A percentile compares a stretch with the other conserved stretches of the same genome.
These are phyloP conservation scores for Cryptocephalus primarius DNA, from an alignment of 2,888 invertebrate genomes.

Conservation along the genomic window DNA sequence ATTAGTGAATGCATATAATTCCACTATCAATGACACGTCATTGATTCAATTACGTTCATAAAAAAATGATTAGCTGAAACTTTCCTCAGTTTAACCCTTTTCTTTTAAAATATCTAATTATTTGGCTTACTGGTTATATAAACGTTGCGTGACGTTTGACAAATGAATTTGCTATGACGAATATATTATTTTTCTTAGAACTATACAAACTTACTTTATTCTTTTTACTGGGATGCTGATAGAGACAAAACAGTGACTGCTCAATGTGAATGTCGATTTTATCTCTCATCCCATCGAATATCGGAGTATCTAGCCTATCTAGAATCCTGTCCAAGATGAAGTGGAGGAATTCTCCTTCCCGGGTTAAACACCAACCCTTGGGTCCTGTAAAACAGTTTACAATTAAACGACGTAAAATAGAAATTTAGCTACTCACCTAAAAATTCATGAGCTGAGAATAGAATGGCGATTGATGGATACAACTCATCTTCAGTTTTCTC, in stretches of 20 bases:
- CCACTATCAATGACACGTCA: too few relatives aligned
- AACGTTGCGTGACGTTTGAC: too few relatives aligned
- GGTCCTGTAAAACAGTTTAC: constrained; percentile 36
- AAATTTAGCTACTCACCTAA: constrained; percentile 45
- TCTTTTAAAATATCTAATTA: too few relatives aligned
- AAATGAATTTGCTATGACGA: too few relatives aligned
- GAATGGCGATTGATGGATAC: constrained; percentile 61
- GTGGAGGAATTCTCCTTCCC: constrained; percentile 65
- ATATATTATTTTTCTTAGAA: too few relatives aligned
- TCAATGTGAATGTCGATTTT: constrained; percentile 71
- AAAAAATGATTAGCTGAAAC: too few relatives aligned
- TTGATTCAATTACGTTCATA: too few relatives aligned
- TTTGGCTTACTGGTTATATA: too few relatives aligned
- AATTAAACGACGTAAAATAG: too few relatives aligned
- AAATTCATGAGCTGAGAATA: constrained; percentile 77
- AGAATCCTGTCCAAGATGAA: constrained; percentile 66
- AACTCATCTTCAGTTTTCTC: constrained; percentile 26
- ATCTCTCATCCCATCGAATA: constrained; percentile 50
- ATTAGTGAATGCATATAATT: too few relatives aligned
- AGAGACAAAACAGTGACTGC: constrained; percentile 78
- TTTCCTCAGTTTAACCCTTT: too few relatives aligned
- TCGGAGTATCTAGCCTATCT: constrained; percentile 56
- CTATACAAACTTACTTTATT: constrained; percentile 40
- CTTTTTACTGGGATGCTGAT: constrained; percentile 68
- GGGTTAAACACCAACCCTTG: constrained; percentile 63